These are phyloP conservation scores for Enteromius argenteus DNA, from an alignment of 2,797 vertebrate genomes.

Conservation along the genomic window DNA sequence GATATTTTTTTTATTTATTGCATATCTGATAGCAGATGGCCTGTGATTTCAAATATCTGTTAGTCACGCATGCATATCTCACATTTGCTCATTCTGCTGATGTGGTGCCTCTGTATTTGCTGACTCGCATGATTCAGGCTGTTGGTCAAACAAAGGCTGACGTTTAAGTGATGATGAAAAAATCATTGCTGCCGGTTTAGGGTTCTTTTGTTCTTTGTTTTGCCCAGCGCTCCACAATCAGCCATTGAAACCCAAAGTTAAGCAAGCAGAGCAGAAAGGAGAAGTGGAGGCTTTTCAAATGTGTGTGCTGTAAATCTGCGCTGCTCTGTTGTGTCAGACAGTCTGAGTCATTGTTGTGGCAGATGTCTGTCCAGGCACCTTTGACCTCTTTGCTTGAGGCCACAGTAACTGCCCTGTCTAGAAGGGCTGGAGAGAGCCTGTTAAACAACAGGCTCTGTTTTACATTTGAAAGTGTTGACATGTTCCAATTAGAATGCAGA, in stretches of 20 bases:
- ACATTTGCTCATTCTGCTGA: constrained; percentile 17
- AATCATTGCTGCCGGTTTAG: constrained; percentile 1
- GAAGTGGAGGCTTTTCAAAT: constrained; percentile 25
- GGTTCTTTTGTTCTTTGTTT: constrained; percentile 44
- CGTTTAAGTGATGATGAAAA: constrained; percentile 30
- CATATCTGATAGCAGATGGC: neutral
- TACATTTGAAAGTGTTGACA: constrained; percentile 28
- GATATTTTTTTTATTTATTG: neutral
- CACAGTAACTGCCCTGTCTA: constrained; percentile 26
- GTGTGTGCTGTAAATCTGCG: constrained; percentile 32
- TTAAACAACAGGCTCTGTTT: constrained; percentile 36
- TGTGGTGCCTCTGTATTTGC: constrained; percentile 17
- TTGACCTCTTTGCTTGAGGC: constrained; percentile 47
- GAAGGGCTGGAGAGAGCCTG: constrained; percentile 17
- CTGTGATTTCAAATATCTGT: neutral
- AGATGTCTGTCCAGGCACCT: constrained; percentile 55
- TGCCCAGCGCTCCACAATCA: constrained; percentile 24
- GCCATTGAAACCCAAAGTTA: constrained; percentile 31
- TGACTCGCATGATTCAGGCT: constrained; percentile 27
- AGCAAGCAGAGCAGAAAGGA: constrained; percentile 21
- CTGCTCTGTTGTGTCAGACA: constrained; percentile 27
- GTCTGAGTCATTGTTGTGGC: constrained; percentile 50
- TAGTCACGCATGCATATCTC: neutral
- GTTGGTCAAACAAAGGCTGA: constrained; percentile 28
- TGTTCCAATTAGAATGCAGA: constrained; percentile 25